phyloP scores from a whole-genome alignment of 1,140 invertebrate species.

The Steinernema feltiae region DNA sequence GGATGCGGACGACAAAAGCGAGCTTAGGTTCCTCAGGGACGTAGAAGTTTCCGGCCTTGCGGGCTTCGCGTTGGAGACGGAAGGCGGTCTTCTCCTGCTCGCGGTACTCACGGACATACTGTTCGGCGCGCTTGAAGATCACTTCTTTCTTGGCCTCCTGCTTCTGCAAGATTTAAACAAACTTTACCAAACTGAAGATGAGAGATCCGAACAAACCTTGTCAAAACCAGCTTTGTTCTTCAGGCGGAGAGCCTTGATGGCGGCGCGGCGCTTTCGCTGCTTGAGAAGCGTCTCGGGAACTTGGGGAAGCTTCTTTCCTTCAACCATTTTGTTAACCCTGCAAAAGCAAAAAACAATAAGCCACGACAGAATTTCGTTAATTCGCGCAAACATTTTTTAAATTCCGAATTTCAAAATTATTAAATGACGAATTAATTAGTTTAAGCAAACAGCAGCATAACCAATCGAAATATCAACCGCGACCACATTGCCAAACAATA shows the following conservation, averaged over 20 bases:
- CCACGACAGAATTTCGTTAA: too few relatives aligned
- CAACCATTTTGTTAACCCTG: background rate
- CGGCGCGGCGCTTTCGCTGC: slow-evolving; percentile 76
- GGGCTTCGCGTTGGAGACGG: slow-evolving; percentile 74
- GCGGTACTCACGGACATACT: slow-evolving; percentile 89
- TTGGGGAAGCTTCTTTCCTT: slow-evolving; percentile 67
- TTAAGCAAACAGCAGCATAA: too few relatives aligned
- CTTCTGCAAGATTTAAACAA: slow-evolving; percentile 55
- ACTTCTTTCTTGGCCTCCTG: slow-evolving; percentile 59
- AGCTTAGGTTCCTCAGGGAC: slow-evolving; percentile 89
- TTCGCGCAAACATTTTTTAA: background rate
- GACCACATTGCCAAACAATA: too few relatives aligned
- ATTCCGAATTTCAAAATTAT: too few relatives aligned
- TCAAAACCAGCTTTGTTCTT: slow-evolving; percentile 59
- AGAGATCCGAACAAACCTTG: slow-evolving; percentile 61
- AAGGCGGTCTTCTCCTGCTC: slow-evolving; percentile 73
- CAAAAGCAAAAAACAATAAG: background rate
- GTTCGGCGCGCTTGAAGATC: slow-evolving; percentile 82
- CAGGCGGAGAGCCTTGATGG: slow-evolving; percentile 64
- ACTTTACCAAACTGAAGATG: slow-evolving; percentile 13
- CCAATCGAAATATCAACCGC: too few relatives aligned
- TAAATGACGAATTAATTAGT: too few relatives aligned
- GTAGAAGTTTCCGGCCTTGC: slow-evolving; percentile 85
- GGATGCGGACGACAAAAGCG: slow-evolving; percentile 67
- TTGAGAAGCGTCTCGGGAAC: slow-evolving; percentile 93